Evolutionary conservation across 2,113 vertebrate species (phyloP).

Genomic region (Piliocolobus tephrosceles): DNA sequence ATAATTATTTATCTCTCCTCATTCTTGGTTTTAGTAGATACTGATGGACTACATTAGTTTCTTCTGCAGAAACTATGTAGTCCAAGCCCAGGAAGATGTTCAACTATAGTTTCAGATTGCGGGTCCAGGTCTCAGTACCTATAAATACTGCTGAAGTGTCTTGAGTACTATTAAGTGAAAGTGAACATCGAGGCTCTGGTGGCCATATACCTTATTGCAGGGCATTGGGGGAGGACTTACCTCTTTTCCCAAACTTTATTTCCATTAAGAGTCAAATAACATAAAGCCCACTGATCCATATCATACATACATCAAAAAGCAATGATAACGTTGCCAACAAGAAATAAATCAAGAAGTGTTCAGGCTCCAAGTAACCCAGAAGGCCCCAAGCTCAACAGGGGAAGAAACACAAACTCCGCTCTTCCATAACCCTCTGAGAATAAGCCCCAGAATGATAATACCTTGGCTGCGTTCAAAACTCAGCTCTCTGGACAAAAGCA

Average conservation of each 20-base stretch:
- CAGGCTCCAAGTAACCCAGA: background rate
- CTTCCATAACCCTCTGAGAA: background rate
- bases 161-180: background rate
- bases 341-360: background rate
- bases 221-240: background rate
- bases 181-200: background rate
- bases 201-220: background rate
- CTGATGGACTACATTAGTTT: background rate
- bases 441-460: background rate
- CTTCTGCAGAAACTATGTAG: background rate
- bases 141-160: constrained; percentile 53
- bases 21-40: constrained; percentile 16
- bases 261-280: background rate
- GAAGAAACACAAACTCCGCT: background rate
- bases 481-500: background rate
- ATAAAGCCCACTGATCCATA: background rate
- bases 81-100: constrained; percentile 25
- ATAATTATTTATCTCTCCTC: background rate
- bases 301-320: background rate
- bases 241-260: constrained; percentile 10
- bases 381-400: background rate
- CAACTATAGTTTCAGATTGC: constrained; percentile 36
- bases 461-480: background rate
- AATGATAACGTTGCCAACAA: background rate
- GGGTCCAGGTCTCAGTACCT: constrained; percentile 45